Evolutionary conservation across 1,140 invertebrate species (phyloP), one percentile per base, ranked within the genome.

Genomic region (Leptopilina clavipes): DNA sequence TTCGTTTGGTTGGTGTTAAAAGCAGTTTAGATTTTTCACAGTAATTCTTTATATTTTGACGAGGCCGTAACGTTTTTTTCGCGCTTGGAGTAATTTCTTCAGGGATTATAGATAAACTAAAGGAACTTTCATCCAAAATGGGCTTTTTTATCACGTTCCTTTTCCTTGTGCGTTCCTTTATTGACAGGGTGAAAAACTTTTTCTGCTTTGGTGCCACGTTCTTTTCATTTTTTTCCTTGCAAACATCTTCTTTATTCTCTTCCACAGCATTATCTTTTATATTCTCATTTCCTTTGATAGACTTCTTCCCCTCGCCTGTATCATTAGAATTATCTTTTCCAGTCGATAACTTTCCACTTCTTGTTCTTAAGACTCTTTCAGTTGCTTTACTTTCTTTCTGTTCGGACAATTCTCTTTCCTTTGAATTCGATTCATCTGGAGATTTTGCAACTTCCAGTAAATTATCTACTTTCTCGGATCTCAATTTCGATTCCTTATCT

Each of bases 21-120:
- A 7, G 3, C 22, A 65, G 8, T 31, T 65, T 65, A 65, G 25
- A 37, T 1, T 65, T 11, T 31, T 65, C 59, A 65, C 59, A 65
- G 14, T 65, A 65, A 31, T 65, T 65, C 14, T 65, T 65, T 0
- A 65, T 2, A 31, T 65, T 11, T n/a, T 65, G 59, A 31, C 59
- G 59, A 14, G 59, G 59, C n/a, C 59, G 59, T n/a, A 65, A 65
- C 12, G 22, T 65, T 37, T 65, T 65, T 22, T n/a, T 37, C 25
- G 31, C 5, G 7, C 10, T 25, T n/a, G 22, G 25, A n/a, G 14
- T n/a, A 31, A n/a, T 14, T 31, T 31, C 25, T 65, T 31, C 22
- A 1, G 59, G 19, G 1, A 11, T 31, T 5, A 22, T 22, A 22
- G 25, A 12, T n/a, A 31, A 14, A n/a, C 19, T 31, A n/a, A 65